Evolutionary conservation across 2,888 invertebrate genomes (phyloP).

Genomic region (Tetanocera ferruginea): DNA sequence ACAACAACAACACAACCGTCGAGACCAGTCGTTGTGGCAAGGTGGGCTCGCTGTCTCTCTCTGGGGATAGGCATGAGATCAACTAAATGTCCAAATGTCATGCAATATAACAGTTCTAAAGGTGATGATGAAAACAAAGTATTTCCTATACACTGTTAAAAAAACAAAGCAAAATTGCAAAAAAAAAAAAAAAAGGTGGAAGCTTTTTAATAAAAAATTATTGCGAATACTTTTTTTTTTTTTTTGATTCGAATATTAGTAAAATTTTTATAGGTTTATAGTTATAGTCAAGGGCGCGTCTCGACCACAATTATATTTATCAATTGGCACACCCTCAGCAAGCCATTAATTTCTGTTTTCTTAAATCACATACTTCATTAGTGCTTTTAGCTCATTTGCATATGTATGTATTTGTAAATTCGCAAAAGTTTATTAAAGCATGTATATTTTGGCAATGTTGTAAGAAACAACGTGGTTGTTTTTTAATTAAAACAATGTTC

Average conservation of each 20-base stretch:
- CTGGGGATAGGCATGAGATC: conserved; percentile 1
- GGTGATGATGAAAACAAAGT: background rate
- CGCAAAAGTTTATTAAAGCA: too few species aligned
- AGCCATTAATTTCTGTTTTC: too few species aligned
- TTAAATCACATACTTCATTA: too few species aligned
- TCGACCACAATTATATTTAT: too few species aligned
- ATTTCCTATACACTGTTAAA: background rate
- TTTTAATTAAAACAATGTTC: too few species aligned
- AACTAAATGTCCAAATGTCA: conserved; percentile 24
- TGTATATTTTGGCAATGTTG: too few species aligned
- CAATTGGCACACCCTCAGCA: too few species aligned
- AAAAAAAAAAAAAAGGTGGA: background rate
- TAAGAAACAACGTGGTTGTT: too few species aligned
- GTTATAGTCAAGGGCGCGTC: too few species aligned
- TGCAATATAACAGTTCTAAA: conserved; percentile 15
- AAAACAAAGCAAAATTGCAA: background rate
- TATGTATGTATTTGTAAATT: too few species aligned
- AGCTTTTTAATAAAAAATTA: background rate
- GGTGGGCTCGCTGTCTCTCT: background rate
- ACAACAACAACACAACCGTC: background rate
- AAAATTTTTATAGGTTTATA: too few species aligned
- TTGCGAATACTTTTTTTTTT: background rate
- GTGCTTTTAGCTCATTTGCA: too few species aligned
- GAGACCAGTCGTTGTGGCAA: background rate
- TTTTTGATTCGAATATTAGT: background rate